Base-by-base conservation (phyloP, 2,797 vertebrate species). In the Botia kubotai region DNA sequence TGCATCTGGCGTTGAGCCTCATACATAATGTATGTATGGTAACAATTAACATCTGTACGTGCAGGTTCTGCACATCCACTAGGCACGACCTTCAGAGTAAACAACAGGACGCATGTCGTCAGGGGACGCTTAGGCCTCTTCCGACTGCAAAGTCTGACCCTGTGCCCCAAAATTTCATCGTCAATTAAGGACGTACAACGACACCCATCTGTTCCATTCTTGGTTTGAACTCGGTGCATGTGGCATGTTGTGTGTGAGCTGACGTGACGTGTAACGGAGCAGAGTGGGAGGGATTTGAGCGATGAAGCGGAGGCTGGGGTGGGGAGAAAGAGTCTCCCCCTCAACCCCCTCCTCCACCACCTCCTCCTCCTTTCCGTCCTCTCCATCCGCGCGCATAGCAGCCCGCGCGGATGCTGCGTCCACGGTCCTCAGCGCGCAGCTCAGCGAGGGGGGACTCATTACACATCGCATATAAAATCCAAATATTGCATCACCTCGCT, bases 321-420 rank as follows among this genome's bases (percentile, higher is more conserved):
- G 79, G 65, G 48, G 43, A 46, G 43, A 46, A 66, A 75, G 81
- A 78, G 52, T 19, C 65, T 26, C 33, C 72, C 60, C 76, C 23
- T 67, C 46, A 21, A 21, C 43, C 21, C 74, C 74, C 81, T 50
- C 75, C 33, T 33, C 33, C 33, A 33, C 33, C 33, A 33, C 33
- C 33, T 2, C 33, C 84, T 76, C 77, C 82, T 50, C 83, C 77
- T 72, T 63, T 66, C 82, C 65, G 71, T 80, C 70, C 78, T 80
- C 75, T 72, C 81, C 72, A 75, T 76, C 84, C 79, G 68, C 83
- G 84, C 86, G 77, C 80, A 87, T 82, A 81, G 79, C 86, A 89
- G 86, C 82, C 89, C 84, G 87, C 87, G 82, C 86, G 92, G 93
- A 94, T 93, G 93, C 93, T 93, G 93, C 89, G 89, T 88, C 91